phyloP scores from a whole-genome alignment of 2,888 invertebrate species.

The Chaetoderma sp. region DNA sequence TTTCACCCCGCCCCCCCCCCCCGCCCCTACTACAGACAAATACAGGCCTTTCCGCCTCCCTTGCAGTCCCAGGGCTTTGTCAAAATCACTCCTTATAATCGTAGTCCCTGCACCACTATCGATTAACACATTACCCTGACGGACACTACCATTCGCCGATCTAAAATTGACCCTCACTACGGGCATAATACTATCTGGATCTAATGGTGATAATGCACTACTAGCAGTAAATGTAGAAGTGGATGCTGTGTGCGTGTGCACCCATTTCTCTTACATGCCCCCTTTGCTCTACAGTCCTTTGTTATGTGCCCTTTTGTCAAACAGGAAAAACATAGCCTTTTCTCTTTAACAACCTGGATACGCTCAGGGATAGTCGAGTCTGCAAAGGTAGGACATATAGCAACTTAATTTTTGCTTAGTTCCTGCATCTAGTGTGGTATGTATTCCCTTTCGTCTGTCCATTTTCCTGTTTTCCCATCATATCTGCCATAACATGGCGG shows the following conservation, averaged over 20 bases:
- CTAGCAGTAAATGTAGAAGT: background rate
- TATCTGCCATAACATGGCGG: background rate
- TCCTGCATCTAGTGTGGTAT: background rate
- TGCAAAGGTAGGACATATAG: background rate
- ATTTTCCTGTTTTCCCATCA: background rate
- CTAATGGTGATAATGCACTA: background rate
- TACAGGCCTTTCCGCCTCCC: slow-evolving; percentile 4
- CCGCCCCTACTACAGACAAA: background rate
- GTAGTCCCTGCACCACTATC: slow-evolving; percentile 15
- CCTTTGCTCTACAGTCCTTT: background rate
- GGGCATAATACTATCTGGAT: slow-evolving; percentile 9
- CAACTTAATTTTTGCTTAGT: background rate
- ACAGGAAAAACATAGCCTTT: slow-evolving; percentile 15
- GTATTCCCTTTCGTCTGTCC: background rate
- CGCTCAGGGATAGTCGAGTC: background rate
- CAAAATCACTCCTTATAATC: slow-evolving; percentile 16
- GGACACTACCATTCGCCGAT: slow-evolving; percentile 5
- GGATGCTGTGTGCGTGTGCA: slow-evolving; percentile 12
- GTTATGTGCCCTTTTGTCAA: background rate
- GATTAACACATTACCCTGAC: slow-evolving; percentile 11
- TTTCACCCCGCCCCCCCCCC: too few species aligned
- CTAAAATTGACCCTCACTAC: slow-evolving; percentile 12
- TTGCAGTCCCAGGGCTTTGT: slow-evolving; percentile 10
- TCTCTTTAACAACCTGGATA: background rate
- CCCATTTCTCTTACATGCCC: background rate